Percentiles rank a stretch among this genome's conserved stretches.
phyloP scores from a whole-genome alignment of 2,113 vertebrate genomes.

The Triplophysa dalaica region DNA sequence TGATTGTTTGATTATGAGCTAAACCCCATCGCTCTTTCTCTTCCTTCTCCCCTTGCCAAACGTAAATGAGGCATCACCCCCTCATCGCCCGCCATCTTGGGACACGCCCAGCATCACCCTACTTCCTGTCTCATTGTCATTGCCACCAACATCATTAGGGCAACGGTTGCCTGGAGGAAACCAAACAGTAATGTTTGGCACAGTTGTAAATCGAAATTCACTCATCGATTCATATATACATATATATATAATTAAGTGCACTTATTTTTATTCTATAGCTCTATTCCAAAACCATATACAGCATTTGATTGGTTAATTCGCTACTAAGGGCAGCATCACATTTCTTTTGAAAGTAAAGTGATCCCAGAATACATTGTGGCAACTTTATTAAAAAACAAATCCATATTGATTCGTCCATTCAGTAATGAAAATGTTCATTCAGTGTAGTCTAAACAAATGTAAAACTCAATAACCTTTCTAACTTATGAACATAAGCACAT shows the following conservation, averaged over 20 bases:
- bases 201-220: background rate
- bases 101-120: constrained; percentile 7
- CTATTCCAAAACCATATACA: constrained; percentile 11
- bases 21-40: constrained; percentile 53
- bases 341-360: too few species aligned
- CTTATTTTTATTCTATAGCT: background rate
- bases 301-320: too few species aligned
- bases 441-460: too few species aligned
- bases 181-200: background rate
- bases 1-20: constrained; percentile 32
- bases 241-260: too few species aligned
- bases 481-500: too few species aligned
- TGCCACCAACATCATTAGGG: background rate
- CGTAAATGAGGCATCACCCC: constrained; percentile 48
- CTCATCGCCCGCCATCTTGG: constrained; percentile 42
- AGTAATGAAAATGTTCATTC: too few species aligned
- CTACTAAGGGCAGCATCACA: too few species aligned
- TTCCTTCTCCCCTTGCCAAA: constrained; percentile 45
- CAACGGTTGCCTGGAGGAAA: background rate
- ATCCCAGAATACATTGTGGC: too few species aligned
- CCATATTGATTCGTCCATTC: too few species aligned
- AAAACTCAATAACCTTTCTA: too few species aligned
- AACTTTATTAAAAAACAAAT: too few species aligned
- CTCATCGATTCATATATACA: background rate
- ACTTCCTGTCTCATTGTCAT: constrained; percentile 15